These are phyloP conservation scores for Styela clava DNA, from an alignment of 23 tunicate genomes.

Conservation along the genomic window DNA sequence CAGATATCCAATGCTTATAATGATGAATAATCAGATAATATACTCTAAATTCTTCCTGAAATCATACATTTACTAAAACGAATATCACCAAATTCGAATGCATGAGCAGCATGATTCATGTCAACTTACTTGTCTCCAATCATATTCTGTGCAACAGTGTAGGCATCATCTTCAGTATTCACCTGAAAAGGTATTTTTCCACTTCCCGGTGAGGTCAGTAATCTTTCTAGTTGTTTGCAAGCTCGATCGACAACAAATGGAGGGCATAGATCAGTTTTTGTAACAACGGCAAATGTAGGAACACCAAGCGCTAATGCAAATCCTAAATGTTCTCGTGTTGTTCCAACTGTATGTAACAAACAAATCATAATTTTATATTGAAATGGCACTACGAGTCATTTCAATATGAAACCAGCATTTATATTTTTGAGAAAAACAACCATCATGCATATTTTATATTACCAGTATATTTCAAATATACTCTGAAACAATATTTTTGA, in stretches of 20 bases:
- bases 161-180: constrained; percentile 81
- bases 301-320: constrained; percentile 88
- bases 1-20: too few relatives aligned
- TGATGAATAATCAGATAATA: too few relatives aligned
- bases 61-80: too few relatives aligned
- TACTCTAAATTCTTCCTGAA: too few relatives aligned
- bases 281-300: constrained; percentile 89
- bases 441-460: neutral
- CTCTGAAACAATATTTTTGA: too few relatives aligned
- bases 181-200: constrained; percentile 86
- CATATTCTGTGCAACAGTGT: constrained; percentile 77
- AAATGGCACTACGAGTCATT: too few relatives aligned
- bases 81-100: too few relatives aligned
- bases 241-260: constrained; percentile 51
- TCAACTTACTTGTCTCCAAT: constrained; percentile 43
- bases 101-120: too few relatives aligned
- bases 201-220: constrained; percentile 83
- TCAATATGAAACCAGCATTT: too few relatives aligned
- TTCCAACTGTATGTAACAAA: constrained; percentile 59
- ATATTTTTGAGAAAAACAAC: too few relatives aligned
- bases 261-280: constrained; percentile 87
- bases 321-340: constrained; percentile 91
- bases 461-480: too few relatives aligned
- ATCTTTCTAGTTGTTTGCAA: constrained; percentile 73
- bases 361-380: neutral